Percentiles rank a stretch among this genome's conserved stretches.
These are phyloP conservation scores for Rhineura floridana DNA, from an alignment of 2,113 vertebrate genomes.

Conservation along the genomic window DNA sequence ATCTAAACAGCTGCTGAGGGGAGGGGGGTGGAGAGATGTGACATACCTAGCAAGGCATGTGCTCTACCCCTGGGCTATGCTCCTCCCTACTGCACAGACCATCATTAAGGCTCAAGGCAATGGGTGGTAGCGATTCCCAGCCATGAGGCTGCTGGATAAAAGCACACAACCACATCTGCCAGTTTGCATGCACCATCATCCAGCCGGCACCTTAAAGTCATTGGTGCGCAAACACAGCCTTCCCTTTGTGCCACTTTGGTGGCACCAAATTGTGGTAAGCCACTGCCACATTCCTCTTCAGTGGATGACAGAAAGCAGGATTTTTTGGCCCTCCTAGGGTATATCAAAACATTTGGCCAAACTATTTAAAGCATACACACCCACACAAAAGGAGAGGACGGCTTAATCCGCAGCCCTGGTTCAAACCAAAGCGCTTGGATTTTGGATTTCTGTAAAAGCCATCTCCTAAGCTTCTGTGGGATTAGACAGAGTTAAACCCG, in stretches of 20 bases:
- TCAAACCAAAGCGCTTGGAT: not conserved
- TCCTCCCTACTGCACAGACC: too few relatives aligned
- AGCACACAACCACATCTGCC: fast-evolving
- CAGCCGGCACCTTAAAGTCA: not conserved
- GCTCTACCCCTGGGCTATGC: too few relatives aligned
- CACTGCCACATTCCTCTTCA: not conserved
- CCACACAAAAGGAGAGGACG: too few relatives aligned
- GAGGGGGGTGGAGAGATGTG: too few relatives aligned
- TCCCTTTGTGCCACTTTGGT: not conserved
- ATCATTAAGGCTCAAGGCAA: too few relatives aligned
- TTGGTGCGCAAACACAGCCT: not conserved
- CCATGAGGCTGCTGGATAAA: fast-evolving
- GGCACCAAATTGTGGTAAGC: not conserved
- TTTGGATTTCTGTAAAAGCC: not conserved
- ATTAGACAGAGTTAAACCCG: not conserved
- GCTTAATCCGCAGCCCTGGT: not conserved
- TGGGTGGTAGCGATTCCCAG: not conserved
- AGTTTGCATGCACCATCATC: not conserved
- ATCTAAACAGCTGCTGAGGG: too few relatives aligned
- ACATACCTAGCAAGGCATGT: too few relatives aligned
- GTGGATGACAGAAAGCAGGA: not conserved
- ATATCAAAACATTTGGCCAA: not conserved
- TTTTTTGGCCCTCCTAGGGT: too few relatives aligned
- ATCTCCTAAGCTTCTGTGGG: not conserved
- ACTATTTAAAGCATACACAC: not conserved